A percentile compares a stretch with the other conserved stretches of the same genome.
Evolutionary conservation across 2,113 vertebrate genomes (phyloP).

Genomic region (Zootoca vivipara): DNA sequence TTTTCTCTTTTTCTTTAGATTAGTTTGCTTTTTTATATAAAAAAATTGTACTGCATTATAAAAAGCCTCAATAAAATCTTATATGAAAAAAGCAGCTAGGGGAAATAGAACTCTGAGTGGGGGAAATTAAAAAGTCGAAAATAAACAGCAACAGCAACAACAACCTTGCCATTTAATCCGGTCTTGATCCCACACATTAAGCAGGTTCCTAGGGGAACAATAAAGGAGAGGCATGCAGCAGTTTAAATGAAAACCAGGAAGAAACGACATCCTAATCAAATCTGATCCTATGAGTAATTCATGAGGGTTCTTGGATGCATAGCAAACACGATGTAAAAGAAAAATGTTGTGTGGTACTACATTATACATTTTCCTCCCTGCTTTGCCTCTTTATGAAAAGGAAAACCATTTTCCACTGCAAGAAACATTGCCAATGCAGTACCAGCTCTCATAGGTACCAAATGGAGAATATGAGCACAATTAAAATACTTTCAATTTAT

Average conservation of each 20-base stretch:
- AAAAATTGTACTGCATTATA: too few species aligned
- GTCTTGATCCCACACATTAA: neutral
- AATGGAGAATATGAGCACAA: neutral
- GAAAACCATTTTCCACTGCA: neutral
- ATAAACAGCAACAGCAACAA: neutral
- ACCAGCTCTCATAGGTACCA: neutral
- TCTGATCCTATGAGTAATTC: conserved; percentile 18
- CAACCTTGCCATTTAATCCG: neutral
- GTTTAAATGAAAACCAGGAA: neutral
- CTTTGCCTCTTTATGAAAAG: neutral
- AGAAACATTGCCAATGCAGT: neutral
- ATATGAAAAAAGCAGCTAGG: neutral
- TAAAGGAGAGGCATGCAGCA: neutral
- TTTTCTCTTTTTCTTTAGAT: too few species aligned
- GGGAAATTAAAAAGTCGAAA: neutral
- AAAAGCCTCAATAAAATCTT: too few species aligned
- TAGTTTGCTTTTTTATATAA: too few species aligned
- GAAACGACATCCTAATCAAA: conserved; percentile 8
- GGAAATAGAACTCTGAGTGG: neutral
- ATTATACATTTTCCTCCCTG: neutral
- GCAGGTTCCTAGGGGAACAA: neutral
- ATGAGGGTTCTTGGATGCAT: neutral
- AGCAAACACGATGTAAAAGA: neutral
- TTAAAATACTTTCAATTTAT: neutral
- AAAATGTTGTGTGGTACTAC: neutral